Base-by-base conservation (phyloP, 2,888 invertebrate species). In the Parnassius apollo region DNA sequence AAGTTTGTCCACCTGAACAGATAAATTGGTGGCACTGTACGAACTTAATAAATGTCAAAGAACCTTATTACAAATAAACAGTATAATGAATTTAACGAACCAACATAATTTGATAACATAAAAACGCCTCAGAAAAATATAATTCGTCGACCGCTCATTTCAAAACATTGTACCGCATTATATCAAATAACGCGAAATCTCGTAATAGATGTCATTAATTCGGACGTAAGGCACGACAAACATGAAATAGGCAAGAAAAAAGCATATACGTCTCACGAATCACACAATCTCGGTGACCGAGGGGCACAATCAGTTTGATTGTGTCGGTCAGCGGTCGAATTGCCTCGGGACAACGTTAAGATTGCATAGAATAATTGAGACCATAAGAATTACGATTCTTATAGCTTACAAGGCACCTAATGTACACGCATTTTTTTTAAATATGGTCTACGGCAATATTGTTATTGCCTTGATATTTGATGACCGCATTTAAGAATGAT, bases 221-320 rank as follows among this genome's bases (percentile, higher is more conserved):
- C 77, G 76, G 72, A 68, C 82, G 81, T 82, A 84, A 78, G 78
- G 81, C 82, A 83, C 80, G 72, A 61, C 68, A 70, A 67, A 67
- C 62, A 64, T 65, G 67, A 63, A 65, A 69, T 59, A 64, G 71
- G 69, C 73, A 75, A 74, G 65, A 55, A 57, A 65, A 56, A 65
- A 53, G 9, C 42, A 57, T 48, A 52, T 35, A 56, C 51, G 49
- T 51, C 53, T 68, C 66, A 67, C 65, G 67, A 68, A 66, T 66
- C 68, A 66, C 66, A 68, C 67, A 77, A 76, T 74, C 69, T 69
- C 66, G 67, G 74, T 74, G 83, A 80, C 87, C 82, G 72, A 76
- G 74, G 80, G 85, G 85, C 81, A 81, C 79, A 86, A 90, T 91
- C 85, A 82, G 71, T 66, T 71, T 85, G 85, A 89, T 89, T 84